These are phyloP conservation scores for Aphrophora alni DNA, from an alignment of 2,888 invertebrate species.

Conservation along the genomic window DNA sequence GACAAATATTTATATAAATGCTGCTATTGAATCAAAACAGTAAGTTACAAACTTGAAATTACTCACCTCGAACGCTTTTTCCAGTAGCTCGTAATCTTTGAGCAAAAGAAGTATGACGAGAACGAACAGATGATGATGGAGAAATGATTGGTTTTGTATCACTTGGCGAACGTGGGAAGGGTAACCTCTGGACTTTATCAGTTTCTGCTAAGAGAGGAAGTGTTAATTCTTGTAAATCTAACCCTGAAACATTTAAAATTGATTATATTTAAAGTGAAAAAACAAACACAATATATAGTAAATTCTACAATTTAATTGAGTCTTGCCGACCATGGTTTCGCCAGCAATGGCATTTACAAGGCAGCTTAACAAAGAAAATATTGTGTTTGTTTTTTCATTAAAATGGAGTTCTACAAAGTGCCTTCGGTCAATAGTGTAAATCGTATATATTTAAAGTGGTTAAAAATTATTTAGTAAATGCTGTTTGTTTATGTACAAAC, in stretches of 20 bases:
- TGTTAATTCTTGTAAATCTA: constrained; percentile 44
- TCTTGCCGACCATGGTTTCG: too few species aligned
- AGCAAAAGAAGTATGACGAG: constrained; percentile 84
- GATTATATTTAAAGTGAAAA: background rate
- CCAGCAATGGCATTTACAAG: too few species aligned
- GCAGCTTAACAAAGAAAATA: background rate
- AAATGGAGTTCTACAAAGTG: too few species aligned
- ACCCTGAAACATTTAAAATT: constrained; percentile 37
- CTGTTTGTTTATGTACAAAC: constrained; percentile 48
- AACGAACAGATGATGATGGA: constrained; percentile 63
- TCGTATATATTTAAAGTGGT: too few species aligned
- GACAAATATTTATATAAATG: background rate
- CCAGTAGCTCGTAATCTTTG: constrained; percentile 86
- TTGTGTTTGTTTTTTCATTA: too few species aligned
- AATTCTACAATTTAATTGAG: too few species aligned
- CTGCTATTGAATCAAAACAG: background rate
- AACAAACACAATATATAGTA: too few species aligned
- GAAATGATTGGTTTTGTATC: constrained; percentile 58
- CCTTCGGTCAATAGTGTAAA: too few species aligned
- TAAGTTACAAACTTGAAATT: too few species aligned
- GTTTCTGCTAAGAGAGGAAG: constrained; percentile 43
- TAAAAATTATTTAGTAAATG: background rate
- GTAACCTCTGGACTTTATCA: constrained; percentile 40
- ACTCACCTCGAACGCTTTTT: constrained; percentile 74
- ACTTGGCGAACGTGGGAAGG: constrained; percentile 45